Conservation (phyloP, 2,113 vertebrate genomes). For the Trematocara stigmaticum region DNA sequence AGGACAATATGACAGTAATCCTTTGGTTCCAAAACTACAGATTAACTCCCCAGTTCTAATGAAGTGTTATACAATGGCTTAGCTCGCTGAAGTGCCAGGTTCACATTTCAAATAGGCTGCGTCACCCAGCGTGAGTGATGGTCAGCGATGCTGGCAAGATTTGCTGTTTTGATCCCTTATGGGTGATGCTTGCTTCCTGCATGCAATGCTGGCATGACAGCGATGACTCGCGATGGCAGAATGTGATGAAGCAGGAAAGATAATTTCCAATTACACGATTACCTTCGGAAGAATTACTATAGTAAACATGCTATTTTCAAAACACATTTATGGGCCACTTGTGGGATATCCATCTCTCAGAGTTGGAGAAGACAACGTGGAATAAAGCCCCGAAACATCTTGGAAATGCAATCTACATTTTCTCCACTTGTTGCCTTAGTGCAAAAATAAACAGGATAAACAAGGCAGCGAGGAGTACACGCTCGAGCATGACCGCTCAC, state of each 20-base stretch:
- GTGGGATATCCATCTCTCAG: slow-evolving; percentile 37
- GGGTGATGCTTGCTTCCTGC: neutral
- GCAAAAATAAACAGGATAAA: slow-evolving; percentile 30
- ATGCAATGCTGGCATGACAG: neutral
- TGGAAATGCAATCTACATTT: slow-evolving; percentile 38
- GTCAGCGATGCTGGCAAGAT: neutral
- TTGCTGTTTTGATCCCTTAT: neutral
- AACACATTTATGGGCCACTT: slow-evolving; percentile 44
- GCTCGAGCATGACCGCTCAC: neutral
- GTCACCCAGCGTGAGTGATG: slow-evolving; percentile 2
- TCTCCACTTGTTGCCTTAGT: slow-evolving; percentile 6
- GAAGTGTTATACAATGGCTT: slow-evolving; percentile 6
- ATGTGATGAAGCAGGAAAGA: slow-evolving; percentile 32
- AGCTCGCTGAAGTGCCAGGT: neutral
- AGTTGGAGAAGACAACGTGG: slow-evolving; percentile 19
- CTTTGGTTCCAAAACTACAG: neutral
- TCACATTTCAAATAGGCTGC: slow-evolving; percentile 28
- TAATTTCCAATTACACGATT: neutral
- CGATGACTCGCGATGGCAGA: slow-evolving; percentile 34
- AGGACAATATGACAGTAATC: slow-evolving; percentile 43
- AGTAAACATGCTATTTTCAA: slow-evolving; percentile 59
- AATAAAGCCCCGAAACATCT: slow-evolving; percentile 44
- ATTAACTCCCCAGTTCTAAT: neutral
- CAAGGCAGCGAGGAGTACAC: neutral
- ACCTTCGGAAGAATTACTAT: slow-evolving; percentile 1